phyloP scores from a whole-genome alignment of 2,113 vertebrate species.

The Dicrurus megarhynchus region DNA sequence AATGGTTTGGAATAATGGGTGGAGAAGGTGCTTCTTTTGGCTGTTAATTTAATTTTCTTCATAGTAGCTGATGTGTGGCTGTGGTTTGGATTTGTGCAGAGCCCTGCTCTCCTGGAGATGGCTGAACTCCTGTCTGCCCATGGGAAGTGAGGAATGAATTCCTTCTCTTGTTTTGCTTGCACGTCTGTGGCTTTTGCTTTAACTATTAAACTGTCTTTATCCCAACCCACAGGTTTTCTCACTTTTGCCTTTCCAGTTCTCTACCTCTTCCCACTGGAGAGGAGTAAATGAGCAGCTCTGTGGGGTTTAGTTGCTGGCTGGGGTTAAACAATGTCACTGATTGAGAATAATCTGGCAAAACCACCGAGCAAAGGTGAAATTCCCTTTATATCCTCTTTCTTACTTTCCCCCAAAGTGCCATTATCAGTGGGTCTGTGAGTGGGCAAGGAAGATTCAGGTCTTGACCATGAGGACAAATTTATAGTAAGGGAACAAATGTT shows the following conservation, averaged over 20 bases:
- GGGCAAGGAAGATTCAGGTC: background rate
- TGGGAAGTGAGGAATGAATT: background rate
- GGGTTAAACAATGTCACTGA: background rate
- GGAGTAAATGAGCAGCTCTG: background rate
- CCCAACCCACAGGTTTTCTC: background rate
- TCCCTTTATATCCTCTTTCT: background rate
- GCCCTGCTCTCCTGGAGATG: background rate
- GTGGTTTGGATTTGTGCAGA: background rate
- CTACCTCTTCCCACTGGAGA: background rate
- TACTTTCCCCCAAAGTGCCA: background rate
- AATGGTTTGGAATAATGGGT: background rate
- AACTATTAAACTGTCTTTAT: background rate
- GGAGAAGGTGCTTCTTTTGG: background rate
- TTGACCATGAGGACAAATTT: background rate
- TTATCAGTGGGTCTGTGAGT: background rate
- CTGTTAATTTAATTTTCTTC: background rate
- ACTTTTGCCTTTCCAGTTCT: background rate
- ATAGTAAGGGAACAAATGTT: background rate
- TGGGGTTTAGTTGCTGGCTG: background rate
- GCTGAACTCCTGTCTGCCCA: background rate
- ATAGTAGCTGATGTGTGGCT: background rate
- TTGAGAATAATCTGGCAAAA: background rate
- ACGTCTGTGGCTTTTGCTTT: background rate
- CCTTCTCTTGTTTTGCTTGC: background rate
- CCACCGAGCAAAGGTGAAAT: background rate